Evolutionary conservation across 1,140 invertebrate genomes (phyloP).

Genomic region (Tetramorium parvispinum): DNA sequence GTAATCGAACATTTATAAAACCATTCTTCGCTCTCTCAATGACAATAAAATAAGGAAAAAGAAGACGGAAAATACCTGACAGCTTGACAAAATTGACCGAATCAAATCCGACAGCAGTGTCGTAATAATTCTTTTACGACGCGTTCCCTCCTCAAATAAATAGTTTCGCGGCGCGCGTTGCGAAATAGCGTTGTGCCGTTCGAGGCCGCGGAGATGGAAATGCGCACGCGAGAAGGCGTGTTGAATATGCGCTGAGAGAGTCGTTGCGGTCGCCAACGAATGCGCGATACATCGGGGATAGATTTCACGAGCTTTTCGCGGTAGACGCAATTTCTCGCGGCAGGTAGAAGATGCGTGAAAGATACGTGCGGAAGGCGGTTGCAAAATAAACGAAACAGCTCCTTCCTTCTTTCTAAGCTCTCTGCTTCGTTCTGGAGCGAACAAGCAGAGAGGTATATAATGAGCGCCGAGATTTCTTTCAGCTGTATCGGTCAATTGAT

Average conservation of each 20-base stretch:
- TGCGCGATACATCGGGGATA: neutral
- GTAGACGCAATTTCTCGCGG: neutral
- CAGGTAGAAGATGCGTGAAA: neutral
- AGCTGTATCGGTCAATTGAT: constrained; percentile 73
- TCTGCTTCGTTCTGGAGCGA: neutral
- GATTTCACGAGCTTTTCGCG: neutral
- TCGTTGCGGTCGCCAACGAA: neutral
- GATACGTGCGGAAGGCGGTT: neutral
- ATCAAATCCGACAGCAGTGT: neutral
- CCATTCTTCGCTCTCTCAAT: neutral
- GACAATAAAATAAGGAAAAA: neutral
- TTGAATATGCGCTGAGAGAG: neutral
- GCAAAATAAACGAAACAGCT: neutral
- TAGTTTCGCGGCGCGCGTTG: constrained; percentile 23
- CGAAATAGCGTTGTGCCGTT: constrained; percentile 18
- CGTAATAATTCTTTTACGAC: constrained; percentile 9
- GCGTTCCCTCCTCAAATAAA: constrained; percentile 19
- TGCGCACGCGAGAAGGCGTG: constrained; percentile 25
- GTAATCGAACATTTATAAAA: neutral
- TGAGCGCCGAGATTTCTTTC: constrained; percentile 65
- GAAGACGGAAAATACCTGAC: neutral
- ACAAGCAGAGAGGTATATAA: neutral
- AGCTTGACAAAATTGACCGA: constrained; percentile 4
- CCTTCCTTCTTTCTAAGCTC: constrained; percentile 7
- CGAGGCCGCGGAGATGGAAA: constrained; percentile 38